These are phyloP conservation scores for Pampus argenteus DNA, from an alignment of 2,797 vertebrate species.

Conservation along the genomic window DNA sequence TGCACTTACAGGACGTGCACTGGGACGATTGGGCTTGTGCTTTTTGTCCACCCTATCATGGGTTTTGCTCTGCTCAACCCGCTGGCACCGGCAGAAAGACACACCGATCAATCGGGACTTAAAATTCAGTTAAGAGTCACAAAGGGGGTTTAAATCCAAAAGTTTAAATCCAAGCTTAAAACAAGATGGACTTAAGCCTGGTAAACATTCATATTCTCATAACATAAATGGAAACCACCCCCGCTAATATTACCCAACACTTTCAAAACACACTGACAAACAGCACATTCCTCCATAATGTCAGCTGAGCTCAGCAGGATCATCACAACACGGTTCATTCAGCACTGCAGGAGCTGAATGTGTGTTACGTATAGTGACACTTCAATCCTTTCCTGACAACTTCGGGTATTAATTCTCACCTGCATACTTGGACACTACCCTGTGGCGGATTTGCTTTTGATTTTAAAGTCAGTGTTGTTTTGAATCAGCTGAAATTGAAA, in stretches of 20 bases:
- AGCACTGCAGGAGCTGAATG: constrained; percentile 22
- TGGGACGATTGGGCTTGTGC: constrained; percentile 29
- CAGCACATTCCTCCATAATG: constrained; percentile 30
- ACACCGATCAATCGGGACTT: constrained; percentile 8
- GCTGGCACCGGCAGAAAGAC: constrained; percentile 10
- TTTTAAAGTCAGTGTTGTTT: background rate
- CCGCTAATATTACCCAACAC: constrained; percentile 7
- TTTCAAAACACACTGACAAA: constrained; percentile 41
- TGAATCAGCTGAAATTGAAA: background rate
- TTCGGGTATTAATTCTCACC: constrained; percentile 32
- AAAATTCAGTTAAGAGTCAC: constrained; percentile 14
- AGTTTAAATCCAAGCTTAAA: constrained; percentile 18
- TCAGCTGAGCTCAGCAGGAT: constrained; percentile 65
- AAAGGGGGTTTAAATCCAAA: constrained; percentile 14
- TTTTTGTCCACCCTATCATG: constrained; percentile 13
- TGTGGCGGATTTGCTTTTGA: constrained; percentile 24
- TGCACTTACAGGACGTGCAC: constrained; percentile 21
- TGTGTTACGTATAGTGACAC: constrained; percentile 47
- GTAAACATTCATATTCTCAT: constrained; percentile 10
- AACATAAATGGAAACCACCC: constrained; percentile 24
- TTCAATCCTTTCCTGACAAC: constrained; percentile 43
- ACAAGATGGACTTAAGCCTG: background rate
- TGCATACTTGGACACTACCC: constrained; percentile 14
- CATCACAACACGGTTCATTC: constrained; percentile 31
- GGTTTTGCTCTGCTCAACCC: constrained; percentile 12